These are phyloP conservation scores for Vannuccia rotundouncinata DNA, from an alignment of 2,888 invertebrate species.

Conservation along the genomic window DNA sequence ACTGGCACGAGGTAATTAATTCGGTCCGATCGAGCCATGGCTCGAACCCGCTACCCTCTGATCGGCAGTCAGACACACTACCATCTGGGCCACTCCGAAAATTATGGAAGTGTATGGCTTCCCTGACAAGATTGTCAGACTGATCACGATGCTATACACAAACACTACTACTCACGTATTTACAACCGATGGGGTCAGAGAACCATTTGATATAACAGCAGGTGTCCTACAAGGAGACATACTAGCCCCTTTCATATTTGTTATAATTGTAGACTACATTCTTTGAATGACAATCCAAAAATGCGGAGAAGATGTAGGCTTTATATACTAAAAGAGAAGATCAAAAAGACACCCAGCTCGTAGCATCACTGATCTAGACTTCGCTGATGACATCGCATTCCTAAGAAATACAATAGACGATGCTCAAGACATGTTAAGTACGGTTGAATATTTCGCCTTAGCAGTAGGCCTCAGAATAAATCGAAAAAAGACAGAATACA, in stretches of 20 bases:
- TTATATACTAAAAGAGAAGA: constrained; percentile 18
- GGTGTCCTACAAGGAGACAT: constrained; percentile 14
- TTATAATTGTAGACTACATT: constrained; percentile 21
- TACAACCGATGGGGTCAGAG: constrained; percentile 18
- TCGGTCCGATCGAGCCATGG: no score
- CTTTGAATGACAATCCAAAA: constrained; percentile 16
- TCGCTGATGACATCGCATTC: constrained; percentile 33
- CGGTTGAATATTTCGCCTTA: constrained; percentile 18
- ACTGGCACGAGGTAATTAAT: no score
- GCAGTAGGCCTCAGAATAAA: no score
- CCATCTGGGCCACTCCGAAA: no score
- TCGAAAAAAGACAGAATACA: background rate
- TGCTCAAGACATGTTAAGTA: constrained; percentile 23
- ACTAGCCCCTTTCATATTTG: constrained; percentile 33
- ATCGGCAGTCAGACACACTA: no score
- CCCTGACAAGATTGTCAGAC: constrained; percentile 22
- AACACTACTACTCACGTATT: constrained; percentile 24
- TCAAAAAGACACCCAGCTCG: constrained; percentile 26
- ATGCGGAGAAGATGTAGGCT: constrained; percentile 26
- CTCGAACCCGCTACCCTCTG: no score
- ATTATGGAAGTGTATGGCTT: constrained; percentile 12
- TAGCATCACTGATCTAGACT: constrained; percentile 25
- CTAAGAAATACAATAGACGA: constrained; percentile 15
- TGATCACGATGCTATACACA: constrained; percentile 24
- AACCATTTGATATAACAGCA: constrained; percentile 19